Base-by-base conservation (phyloP, 1,140 invertebrate genomes). In the Formica selysi region DNA sequence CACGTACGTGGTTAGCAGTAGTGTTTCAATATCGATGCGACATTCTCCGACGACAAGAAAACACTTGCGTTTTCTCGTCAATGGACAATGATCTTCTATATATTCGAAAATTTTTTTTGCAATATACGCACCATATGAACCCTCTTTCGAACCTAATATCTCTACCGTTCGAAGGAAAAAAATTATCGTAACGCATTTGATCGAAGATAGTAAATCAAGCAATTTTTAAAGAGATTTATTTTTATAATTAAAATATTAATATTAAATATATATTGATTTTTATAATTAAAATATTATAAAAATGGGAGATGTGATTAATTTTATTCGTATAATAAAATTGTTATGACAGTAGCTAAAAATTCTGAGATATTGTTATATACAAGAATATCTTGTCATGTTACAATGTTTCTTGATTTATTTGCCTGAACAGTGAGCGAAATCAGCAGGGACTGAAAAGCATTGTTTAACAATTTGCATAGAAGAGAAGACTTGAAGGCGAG, bases 31-130 rank as follows among this genome's bases (percentile, higher is more conserved):
- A 73, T 83, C 26, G 67, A 71, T 22, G 10, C 62, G 74, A 41
- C 62, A 22, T 41, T 57, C 51, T 13, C 19, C 48, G 26, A 5
- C 71, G 13, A 48, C 36, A 3, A 76, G 22, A 78, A 26, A 81
- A 81, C 64, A 80, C 48, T 65, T 41, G 64, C 57, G 32, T 29
- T 79, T 80, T 78, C 44, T 29, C 41, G 36, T 51, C 26, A 29
- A 1, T 2, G 13, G 13, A 16, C 13, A 26, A 64, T 38, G 38
- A 59, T 11, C 22, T 59, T 78, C 6, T 62, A 51, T 51, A 51
- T 19, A 51, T 51, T 51, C 16, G 61, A 41, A 16, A 3, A 78
- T 22, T 78, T 78, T 48, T 3, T 3, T 61, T 36, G 2, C 44
- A 22, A 76, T 76, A 32, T 76, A 64, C 29, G 32, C 29, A 26